Conservation (phyloP, 2,888 invertebrate genomes). For the Choreutis nemorana region DNA sequence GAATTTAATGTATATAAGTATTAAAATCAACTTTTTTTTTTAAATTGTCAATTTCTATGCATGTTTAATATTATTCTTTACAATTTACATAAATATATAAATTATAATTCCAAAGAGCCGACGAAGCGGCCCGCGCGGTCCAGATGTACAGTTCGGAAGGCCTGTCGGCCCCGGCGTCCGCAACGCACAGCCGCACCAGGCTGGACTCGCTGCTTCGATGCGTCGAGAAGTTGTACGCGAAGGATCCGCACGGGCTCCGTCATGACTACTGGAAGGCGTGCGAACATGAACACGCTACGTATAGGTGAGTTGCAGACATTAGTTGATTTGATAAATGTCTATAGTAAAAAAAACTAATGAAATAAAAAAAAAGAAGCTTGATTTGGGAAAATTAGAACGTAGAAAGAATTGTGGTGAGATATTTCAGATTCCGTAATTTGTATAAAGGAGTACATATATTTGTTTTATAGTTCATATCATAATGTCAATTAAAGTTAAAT, state of each 20-base stretch:
- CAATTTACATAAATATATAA: too few species aligned
- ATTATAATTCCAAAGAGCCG: too few species aligned
- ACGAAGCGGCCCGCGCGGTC: conserved; percentile 85
- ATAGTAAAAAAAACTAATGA: neutral
- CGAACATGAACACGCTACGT: conserved; percentile 47
- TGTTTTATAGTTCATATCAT: neutral
- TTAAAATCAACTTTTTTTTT: too few species aligned
- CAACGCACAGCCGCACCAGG: conserved; percentile 66
- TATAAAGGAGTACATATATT: neutral
- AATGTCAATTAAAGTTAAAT: too few species aligned
- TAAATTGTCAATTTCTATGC: too few species aligned
- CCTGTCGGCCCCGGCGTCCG: conserved; percentile 70
- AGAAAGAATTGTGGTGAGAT: too few species aligned
- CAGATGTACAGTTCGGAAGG: conserved; percentile 80
- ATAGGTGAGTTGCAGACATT: conserved; percentile 17
- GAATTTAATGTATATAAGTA: too few species aligned
- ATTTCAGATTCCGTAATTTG: too few species aligned
- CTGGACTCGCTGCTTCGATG: conserved; percentile 86
- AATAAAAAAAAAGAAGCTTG: neutral
- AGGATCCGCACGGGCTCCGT: conserved; percentile 77
- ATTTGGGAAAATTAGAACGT: neutral
- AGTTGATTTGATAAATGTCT: neutral
- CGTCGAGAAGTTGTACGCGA: conserved; percentile 79
- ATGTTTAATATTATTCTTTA: too few species aligned
- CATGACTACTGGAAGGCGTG: conserved; percentile 84